Evolutionary conservation across 2,113 vertebrate species (phyloP).

Genomic region (Caloenas nicobarica): DNA sequence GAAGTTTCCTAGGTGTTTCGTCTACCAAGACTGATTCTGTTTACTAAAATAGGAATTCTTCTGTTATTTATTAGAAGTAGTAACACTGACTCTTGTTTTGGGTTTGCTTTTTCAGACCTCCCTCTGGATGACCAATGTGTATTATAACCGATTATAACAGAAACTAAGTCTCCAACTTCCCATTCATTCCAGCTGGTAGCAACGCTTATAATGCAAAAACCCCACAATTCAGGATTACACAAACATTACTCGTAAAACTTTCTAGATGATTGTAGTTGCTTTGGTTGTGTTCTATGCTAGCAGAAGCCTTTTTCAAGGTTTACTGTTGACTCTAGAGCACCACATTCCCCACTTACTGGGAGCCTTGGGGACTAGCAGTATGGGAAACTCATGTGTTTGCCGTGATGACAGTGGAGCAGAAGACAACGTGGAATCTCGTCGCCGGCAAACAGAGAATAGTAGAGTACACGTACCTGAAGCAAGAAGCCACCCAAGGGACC

Average conservation of each 20-base stretch:
- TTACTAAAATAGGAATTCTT: not conserved
- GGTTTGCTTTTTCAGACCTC: slow-evolving; percentile 61
- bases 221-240: slow-evolving; percentile 63
- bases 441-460: slow-evolving; percentile 81
- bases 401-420: slow-evolving; percentile 93
- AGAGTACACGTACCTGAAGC: slow-evolving; percentile 72
- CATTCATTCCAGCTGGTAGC: slow-evolving; percentile 47
- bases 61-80: not conserved
- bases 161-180: slow-evolving; percentile 15
- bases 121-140: slow-evolving; percentile 56
- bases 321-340: slow-evolving; percentile 86
- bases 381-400: slow-evolving; percentile 98
- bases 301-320: slow-evolving; percentile 92
- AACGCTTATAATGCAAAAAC: slow-evolving; percentile 69
- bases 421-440: slow-evolving; percentile 80
- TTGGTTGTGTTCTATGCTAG: slow-evolving; percentile 94
- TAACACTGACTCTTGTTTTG: slow-evolving; percentile 36
- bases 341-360: slow-evolving; percentile 79
- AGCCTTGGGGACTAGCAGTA: slow-evolving; percentile 77
- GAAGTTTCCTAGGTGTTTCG: not conserved
- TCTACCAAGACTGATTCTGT: not conserved
- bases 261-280: slow-evolving; percentile 96
- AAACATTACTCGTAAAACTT: slow-evolving; percentile 76
- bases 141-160: slow-evolving; percentile 47
- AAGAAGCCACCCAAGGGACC: slow-evolving; percentile 89